Percentiles rank a stretch among this genome's conserved stretches.
These are phyloP conservation scores for Diglossa cyanea DNA, from an alignment of 2,797 vertebrate genomes.

Conservation along the genomic window DNA sequence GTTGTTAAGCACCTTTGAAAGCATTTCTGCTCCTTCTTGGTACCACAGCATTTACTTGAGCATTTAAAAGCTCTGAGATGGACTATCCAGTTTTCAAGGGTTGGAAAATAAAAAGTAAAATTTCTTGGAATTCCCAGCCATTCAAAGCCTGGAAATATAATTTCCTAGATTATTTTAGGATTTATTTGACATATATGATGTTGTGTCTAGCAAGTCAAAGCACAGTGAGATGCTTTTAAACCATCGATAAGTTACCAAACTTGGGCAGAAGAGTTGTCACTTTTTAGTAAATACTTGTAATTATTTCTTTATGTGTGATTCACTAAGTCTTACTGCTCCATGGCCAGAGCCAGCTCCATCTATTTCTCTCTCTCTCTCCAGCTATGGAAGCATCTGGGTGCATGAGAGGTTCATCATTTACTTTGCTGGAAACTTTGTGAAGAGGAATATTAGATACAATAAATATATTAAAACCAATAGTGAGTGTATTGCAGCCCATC, in stretches of 20 bases:
- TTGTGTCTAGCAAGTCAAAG: background rate
- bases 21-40: background rate
- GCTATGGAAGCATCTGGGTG: background rate
- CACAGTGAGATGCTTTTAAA: background rate
- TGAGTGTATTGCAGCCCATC: background rate
- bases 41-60: background rate
- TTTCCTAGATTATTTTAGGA: background rate
- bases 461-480: background rate
- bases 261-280: background rate
- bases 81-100: background rate
- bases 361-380: background rate
- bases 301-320: background rate
- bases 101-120: background rate
- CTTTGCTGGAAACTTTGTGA: background rate
- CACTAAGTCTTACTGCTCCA: background rate
- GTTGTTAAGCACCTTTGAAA: background rate
- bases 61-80: background rate
- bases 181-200: background rate
- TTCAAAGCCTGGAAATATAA: background rate
- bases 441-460: background rate
- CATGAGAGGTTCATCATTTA: background rate
- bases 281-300: background rate
- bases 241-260: background rate
- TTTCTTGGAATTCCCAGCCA: background rate
- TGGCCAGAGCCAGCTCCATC: background rate